phyloP scores from a whole-genome alignment of 1,140 invertebrate species.

The Drosophila carrolli region DNA sequence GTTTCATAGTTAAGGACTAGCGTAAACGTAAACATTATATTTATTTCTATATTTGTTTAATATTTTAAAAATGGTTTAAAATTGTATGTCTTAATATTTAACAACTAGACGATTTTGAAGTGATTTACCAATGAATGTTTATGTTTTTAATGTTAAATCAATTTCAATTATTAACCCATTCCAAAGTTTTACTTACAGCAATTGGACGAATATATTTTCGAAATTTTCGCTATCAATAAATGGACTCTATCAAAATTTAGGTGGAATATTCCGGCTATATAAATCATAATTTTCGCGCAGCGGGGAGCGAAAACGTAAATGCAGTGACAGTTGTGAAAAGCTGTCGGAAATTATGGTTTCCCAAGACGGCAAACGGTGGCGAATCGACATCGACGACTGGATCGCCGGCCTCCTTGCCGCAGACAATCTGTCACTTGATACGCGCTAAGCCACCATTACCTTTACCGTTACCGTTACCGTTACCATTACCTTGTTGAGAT shows the following conservation, averaged over 20 bases:
- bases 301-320: constrained; percentile 9
- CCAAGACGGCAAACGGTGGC: constrained; percentile 42
- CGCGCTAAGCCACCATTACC: constrained; percentile 62
- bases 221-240: neutral
- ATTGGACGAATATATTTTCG: no score
- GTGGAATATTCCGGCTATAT: neutral
- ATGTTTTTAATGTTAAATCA: no score
- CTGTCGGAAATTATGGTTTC: constrained; percentile 77
- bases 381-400: constrained; percentile 21
- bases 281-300: neutral
- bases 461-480: constrained; percentile 10
- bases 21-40: no score
- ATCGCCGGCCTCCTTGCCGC: constrained; percentile 73
- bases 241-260: no score
- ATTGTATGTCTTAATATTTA: no score
- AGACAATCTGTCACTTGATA: constrained; percentile 82
- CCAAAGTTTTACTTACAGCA: neutral
- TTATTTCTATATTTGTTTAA: no score
- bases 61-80: no score
- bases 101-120: no score
- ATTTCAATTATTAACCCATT: no score
- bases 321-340: constrained; percentile 30
- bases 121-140: no score
- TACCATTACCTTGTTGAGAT: constrained; percentile 73
- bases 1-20: no score